phyloP scores from a whole-genome alignment of 2,797 vertebrate genomes.

The Syndactyla subalaris region DNA sequence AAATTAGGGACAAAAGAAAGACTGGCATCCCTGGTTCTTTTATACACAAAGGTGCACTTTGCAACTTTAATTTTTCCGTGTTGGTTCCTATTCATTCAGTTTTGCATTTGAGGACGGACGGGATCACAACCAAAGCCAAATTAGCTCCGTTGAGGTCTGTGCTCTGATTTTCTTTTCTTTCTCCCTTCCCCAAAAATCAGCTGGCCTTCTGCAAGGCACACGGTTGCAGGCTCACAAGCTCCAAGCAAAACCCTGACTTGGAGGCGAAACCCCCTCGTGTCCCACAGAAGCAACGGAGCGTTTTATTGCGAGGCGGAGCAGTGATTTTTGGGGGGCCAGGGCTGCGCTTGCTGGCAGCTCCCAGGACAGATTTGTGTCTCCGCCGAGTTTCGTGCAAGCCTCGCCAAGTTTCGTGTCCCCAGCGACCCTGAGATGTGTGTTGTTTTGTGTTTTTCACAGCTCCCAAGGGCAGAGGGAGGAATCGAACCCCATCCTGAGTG shows the following conservation, averaged over 20 bases:
- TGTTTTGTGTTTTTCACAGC: not conserved
- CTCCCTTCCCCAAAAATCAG: fast-evolving
- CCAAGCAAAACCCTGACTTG: not conserved
- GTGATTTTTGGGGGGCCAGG: not conserved
- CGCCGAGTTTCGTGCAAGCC: not conserved
- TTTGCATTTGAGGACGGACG: not conserved
- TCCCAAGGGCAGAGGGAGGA: not conserved
- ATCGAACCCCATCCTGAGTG: not conserved
- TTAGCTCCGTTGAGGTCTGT: not conserved
- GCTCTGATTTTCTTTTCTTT: not conserved
- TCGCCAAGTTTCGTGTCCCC: not conserved
- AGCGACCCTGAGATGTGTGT: fast-evolving
- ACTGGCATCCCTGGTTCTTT: not conserved
- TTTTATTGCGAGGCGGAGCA: fast-evolving
- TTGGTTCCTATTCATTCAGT: fast-evolving
- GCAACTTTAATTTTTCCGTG: not conserved
- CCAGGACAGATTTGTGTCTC: not conserved
- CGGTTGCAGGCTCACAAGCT: not conserved
- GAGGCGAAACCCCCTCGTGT: not conserved
- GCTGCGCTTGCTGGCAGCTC: not conserved
- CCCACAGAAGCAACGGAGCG: not conserved
- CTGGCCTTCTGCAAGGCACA: not conserved
- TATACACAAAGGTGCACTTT: not conserved
- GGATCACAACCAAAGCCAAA: not conserved
- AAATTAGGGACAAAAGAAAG: not conserved